A percentile compares a stretch with the other conserved stretches of the same genome.
Conservation (phyloP, 64 coral and sea anemone genomes). For the Dendronephthya gigantea region DNA sequence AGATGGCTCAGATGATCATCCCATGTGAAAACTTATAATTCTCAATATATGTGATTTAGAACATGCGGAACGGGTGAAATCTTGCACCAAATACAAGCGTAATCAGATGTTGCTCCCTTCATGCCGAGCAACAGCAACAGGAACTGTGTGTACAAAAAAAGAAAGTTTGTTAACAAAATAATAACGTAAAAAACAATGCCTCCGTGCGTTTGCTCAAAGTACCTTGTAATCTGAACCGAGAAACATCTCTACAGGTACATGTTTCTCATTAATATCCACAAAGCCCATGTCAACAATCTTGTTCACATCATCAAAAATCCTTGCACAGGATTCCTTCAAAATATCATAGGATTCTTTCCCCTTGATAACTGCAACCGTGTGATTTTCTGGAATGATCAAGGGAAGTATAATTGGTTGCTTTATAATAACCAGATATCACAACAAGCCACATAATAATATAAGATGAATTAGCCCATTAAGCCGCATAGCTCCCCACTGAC, state of each 20-base stretch:
- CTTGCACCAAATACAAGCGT: too few species aligned
- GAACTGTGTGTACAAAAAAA: not conserved
- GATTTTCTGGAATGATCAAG: not conserved
- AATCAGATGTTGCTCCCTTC: too few species aligned
- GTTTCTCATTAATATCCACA: not conserved
- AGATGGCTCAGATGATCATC: too few species aligned
- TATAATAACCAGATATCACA: not conserved
- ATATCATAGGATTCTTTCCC: conserved; percentile 1
- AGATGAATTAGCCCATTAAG: not conserved
- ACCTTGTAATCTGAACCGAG: not conserved
- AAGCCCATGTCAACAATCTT: not conserved
- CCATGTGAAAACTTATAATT: too few species aligned
- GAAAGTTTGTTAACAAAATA: not conserved
- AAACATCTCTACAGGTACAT: not conserved
- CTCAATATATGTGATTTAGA: too few species aligned
- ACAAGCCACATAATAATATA: not conserved
- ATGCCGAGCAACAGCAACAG: not conserved
- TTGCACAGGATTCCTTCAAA: not conserved
- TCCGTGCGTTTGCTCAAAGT: not conserved
- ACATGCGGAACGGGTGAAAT: too few species aligned
- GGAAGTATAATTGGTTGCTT: not conserved
- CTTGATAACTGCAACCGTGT: not conserved
- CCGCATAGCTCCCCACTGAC: too few species aligned
- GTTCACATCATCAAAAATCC: not conserved
- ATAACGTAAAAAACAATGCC: not conserved